Percentiles rank a stretch among this genome's conserved stretches.
Evolutionary conservation across 2,797 vertebrate genomes (phyloP).

Genomic region (Coregonus suidteri): DNA sequence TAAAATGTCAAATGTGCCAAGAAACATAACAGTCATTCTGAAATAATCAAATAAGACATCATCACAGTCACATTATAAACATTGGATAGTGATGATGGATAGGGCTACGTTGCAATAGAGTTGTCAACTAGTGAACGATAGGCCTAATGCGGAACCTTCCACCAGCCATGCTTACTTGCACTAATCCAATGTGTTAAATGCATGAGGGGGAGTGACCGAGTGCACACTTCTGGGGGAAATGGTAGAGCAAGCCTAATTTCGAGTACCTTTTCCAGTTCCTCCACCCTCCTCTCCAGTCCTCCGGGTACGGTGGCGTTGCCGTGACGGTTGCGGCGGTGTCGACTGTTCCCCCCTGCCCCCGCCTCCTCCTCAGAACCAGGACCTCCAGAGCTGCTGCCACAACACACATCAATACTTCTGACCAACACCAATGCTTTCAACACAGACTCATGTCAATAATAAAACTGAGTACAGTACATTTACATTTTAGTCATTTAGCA

Average conservation of each 20-base stretch:
- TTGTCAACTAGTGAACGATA: too few relatives aligned
- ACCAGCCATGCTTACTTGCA: background rate
- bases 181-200: background rate
- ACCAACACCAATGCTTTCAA: background rate
- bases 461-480: background rate
- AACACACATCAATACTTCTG: background rate
- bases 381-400: constrained; percentile 52
- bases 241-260: background rate
- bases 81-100: too few relatives aligned
- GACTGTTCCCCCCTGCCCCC: constrained; percentile 53
- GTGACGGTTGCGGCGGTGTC: constrained; percentile 78
- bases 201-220: background rate
- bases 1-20: background rate
- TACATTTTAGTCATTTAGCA: too few relatives aligned
- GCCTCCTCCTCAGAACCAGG: constrained; percentile 83
- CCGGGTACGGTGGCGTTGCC: constrained; percentile 64
- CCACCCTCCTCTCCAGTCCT: constrained; percentile 86
- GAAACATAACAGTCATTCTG: background rate
- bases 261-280: constrained; percentile 92
- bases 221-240: background rate
- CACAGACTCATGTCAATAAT: background rate
- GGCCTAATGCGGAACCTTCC: too few relatives aligned
- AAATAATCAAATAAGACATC: background rate
- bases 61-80: background rate
- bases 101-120: background rate